These are phyloP conservation scores for Heterochromis multidens DNA, from an alignment of 2,113 vertebrate genomes.

Conservation along the genomic window DNA sequence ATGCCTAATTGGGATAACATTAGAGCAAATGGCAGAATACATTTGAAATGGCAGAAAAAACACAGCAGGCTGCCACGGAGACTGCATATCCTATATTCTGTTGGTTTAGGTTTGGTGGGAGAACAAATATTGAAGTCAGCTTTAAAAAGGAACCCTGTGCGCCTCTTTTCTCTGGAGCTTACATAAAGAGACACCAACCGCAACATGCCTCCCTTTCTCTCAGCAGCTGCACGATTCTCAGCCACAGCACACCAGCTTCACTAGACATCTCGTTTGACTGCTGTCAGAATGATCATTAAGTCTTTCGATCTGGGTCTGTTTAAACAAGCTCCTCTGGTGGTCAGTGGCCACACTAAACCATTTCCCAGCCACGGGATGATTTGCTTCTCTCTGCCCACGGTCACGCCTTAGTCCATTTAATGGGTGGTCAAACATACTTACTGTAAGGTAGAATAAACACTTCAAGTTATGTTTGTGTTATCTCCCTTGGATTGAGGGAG, in stretches of 20 bases:
- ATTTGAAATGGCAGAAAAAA: conserved; percentile 62
- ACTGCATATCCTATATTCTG: conserved; percentile 37
- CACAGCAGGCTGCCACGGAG: conserved; percentile 22
- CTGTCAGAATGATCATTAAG: conserved; percentile 69
- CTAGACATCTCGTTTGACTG: conserved; percentile 62
- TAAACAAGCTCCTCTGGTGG: conserved; percentile 55
- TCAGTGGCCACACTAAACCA: conserved; percentile 48
- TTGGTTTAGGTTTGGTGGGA: conserved; percentile 51
- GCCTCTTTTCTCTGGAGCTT: conserved; percentile 44
- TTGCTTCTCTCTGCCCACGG: conserved; percentile 28
- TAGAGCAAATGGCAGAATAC: conserved; percentile 39
- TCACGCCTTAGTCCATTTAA: conserved; percentile 49
- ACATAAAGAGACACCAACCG: conserved; percentile 45
- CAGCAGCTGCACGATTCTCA: conserved; percentile 34
- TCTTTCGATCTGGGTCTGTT: conserved; percentile 62
- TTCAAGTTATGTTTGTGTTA: conserved; percentile 29
- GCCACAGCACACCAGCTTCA: conserved; percentile 48
- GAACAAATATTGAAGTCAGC: conserved; percentile 49
- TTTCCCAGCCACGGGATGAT: conserved; percentile 29
- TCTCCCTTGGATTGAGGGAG: conserved; percentile 8
- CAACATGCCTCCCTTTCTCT: conserved; percentile 44
- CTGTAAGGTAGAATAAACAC: conserved; percentile 50
- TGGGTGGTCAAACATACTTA: conserved; percentile 51
- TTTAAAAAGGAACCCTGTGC: conserved; percentile 31
- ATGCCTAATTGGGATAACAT: conserved; percentile 60